Conservation (phyloP, 2,113 vertebrate species). For the Petromus typicus region DNA sequence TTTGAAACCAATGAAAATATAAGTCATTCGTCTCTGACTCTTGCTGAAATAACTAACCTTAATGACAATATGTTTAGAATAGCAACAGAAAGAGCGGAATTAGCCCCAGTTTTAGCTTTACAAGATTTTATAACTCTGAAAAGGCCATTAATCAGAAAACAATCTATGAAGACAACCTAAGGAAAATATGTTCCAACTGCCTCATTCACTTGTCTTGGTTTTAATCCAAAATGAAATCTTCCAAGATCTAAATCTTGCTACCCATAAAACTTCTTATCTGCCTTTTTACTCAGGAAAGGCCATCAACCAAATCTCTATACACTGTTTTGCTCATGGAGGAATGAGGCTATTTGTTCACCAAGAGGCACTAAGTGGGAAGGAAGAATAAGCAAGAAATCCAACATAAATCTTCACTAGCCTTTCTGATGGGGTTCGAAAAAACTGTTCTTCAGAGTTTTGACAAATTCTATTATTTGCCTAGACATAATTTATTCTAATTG, state of each 20-base stretch:
- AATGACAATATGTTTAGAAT: slow-evolving; percentile 75
- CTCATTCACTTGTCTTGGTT: slow-evolving; percentile 67
- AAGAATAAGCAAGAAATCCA: slow-evolving; percentile 58
- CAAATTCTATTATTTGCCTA: slow-evolving; percentile 35
- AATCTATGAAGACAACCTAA: slow-evolving; percentile 69
- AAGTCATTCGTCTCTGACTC: slow-evolving; percentile 72
- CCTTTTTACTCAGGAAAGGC: slow-evolving; percentile 39
- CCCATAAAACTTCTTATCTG: slow-evolving; percentile 70
- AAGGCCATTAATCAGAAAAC: slow-evolving; percentile 60
- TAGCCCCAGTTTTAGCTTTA: slow-evolving; percentile 64
- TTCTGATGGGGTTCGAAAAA: slow-evolving; percentile 55
- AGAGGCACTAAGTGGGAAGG: slow-evolving; percentile 49
- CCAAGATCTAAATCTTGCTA: slow-evolving; percentile 62
- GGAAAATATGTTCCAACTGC: slow-evolving; percentile 72
- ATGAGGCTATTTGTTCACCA: not conserved
- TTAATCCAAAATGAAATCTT: slow-evolving; percentile 68
- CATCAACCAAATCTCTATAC: slow-evolving; percentile 30
- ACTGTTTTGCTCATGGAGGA: slow-evolving; percentile 33
- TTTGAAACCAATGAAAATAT: slow-evolving; percentile 48
- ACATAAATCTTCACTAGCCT: not conserved
- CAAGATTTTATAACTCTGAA: slow-evolving; percentile 64
- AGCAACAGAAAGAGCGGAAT: slow-evolving; percentile 63
- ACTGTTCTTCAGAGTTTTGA: slow-evolving; percentile 19
- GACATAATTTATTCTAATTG: slow-evolving; percentile 49
- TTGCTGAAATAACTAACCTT: slow-evolving; percentile 71